Evolutionary conservation across 2,113 vertebrate genomes (phyloP).

Genomic region (Cyphomyrus plagiostoma): DNA sequence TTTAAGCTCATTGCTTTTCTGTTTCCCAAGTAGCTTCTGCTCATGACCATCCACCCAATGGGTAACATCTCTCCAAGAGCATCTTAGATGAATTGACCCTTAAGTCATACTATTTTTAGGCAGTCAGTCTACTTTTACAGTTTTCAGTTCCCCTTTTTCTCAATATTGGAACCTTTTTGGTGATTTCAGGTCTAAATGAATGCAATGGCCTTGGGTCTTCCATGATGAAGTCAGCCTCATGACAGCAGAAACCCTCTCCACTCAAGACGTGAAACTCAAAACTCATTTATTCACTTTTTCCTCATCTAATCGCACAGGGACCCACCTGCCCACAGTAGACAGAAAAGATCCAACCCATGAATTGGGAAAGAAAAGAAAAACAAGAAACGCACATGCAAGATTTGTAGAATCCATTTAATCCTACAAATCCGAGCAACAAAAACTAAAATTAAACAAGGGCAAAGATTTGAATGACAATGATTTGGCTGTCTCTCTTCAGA

Average conservation of each 20-base stretch:
- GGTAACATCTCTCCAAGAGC: neutral
- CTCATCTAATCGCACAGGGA: neutral
- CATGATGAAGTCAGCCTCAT: neutral
- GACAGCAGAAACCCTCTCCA: neutral
- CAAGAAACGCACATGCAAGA: slow-evolving; percentile 32
- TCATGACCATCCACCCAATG: neutral
- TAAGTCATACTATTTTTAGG: neutral
- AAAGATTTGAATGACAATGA: slow-evolving; percentile 39
- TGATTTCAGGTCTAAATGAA: neutral
- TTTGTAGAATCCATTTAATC: slow-evolving; percentile 75
- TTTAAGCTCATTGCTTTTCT: neutral
- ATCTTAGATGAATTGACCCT: neutral
- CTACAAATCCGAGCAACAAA: slow-evolving; percentile 59
- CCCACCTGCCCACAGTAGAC: neutral
- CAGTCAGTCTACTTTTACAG: neutral
- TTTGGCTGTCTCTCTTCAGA: neutral
- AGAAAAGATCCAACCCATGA: neutral
- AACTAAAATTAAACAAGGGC: slow-evolving; percentile 34
- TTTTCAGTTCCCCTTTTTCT: neutral
- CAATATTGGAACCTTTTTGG: neutral
- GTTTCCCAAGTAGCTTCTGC: neutral
- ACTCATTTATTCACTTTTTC: neutral
- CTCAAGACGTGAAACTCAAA: neutral
- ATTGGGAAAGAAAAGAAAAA: slow-evolving; percentile 13
- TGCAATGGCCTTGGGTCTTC: neutral